Evolutionary conservation across 1,140 invertebrate genomes (phyloP).

Genomic region (Pseudomyrmex concolor): DNA sequence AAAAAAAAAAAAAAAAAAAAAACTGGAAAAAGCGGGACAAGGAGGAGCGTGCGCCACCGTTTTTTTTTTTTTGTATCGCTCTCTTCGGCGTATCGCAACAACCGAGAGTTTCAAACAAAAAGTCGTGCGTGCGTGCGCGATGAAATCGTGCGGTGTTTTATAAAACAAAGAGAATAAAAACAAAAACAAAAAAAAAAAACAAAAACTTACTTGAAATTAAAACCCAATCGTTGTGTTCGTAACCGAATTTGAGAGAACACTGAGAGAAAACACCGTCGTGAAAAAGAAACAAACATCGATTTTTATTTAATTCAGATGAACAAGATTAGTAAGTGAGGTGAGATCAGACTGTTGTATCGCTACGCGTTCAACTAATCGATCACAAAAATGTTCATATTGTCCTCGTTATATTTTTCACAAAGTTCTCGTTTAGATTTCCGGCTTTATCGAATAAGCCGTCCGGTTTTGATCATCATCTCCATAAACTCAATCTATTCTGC

Average conservation of each 20-base stretch:
- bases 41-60: slow-evolving; percentile 1
- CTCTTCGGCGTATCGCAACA: slow-evolving; percentile 39
- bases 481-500: too few relatives aligned
- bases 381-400: too few relatives aligned
- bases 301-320: too few relatives aligned
- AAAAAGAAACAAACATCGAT: not conserved
- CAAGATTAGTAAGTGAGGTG: too few relatives aligned
- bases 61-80: slow-evolving; percentile 18
- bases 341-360: too few relatives aligned
- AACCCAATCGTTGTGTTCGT: slow-evolving; percentile 34
- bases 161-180: slow-evolving; percentile 21
- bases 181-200: slow-evolving; percentile 30
- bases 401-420: too few relatives aligned
- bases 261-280: too few relatives aligned
- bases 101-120: slow-evolving; percentile 32
- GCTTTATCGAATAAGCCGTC: too few relatives aligned
- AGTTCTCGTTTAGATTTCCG: too few relatives aligned
- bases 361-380: too few relatives aligned
- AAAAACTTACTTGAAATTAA: slow-evolving; percentile 51
- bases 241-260: slow-evolving; percentile 37
- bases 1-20: slow-evolving; percentile 38
- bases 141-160: slow-evolving; percentile 42
- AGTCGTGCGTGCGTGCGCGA: slow-evolving; percentile 11
- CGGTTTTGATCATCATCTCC: too few relatives aligned
- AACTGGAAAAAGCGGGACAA: not conserved